Evolutionary conservation across 2,888 invertebrate genomes (phyloP).

Genomic region (Athalia cordata): DNA sequence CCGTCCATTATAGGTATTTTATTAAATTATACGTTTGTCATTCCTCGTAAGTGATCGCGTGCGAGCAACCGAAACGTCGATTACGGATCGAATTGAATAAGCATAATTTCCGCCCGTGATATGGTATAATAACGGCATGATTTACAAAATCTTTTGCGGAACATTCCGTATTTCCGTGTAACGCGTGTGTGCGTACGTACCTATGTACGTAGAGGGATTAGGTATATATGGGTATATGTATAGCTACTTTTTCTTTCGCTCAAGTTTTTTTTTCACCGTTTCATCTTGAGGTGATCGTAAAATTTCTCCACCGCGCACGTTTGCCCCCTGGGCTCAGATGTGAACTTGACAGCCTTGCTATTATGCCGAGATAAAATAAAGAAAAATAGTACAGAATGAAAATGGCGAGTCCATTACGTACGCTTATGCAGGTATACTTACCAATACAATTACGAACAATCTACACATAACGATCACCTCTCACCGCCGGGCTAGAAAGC

Average conservation of each 20-base stretch:
- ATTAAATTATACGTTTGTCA: too few relatives aligned
- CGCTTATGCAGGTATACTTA: not conserved
- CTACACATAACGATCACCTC: not conserved
- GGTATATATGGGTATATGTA: too few relatives aligned
- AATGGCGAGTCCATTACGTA: constrained; percentile 26
- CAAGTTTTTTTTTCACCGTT: constrained; percentile 6
- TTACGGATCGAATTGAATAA: too few relatives aligned
- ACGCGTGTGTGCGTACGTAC: too few relatives aligned
- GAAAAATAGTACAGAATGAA: constrained; percentile 43
- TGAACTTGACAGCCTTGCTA: constrained; percentile 39
- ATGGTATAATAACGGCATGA: too few relatives aligned
- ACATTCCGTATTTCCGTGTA: too few relatives aligned
- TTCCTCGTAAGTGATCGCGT: too few relatives aligned
- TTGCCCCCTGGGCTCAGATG: constrained; percentile 26
- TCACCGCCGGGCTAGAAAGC: constrained; percentile 45
- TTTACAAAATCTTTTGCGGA: too few relatives aligned
- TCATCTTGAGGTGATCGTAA: constrained; percentile 20
- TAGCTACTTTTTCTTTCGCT: not conserved
- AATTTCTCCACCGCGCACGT: constrained; percentile 32
- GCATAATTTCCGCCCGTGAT: too few relatives aligned
- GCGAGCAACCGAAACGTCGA: too few relatives aligned
- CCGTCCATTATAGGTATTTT: too few relatives aligned
- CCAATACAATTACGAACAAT: not conserved
- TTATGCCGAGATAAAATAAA: constrained; percentile 27
- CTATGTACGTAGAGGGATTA: too few relatives aligned